Evolutionary conservation across 2,797 vertebrate genomes (phyloP), one percentile per base, ranked within the genome.

Genomic region (Toxotes lorentzi): DNA sequence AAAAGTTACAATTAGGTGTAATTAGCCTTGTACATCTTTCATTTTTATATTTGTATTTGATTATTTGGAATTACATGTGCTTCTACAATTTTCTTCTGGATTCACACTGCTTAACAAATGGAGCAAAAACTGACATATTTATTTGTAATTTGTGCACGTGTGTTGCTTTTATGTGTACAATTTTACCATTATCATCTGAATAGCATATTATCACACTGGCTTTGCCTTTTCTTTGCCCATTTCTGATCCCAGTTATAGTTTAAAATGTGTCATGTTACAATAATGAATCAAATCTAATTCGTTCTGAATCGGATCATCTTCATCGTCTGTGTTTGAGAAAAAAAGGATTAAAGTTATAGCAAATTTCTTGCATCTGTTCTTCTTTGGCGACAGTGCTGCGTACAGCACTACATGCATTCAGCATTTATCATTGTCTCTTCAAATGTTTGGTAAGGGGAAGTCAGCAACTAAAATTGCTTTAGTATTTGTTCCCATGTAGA

Each of bases 371-470:
- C 34, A 50, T 84, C 21, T 63, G 34, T 70, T 60, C 13, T 59
- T 11, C 16, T 41, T 51, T 27, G 16, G 67, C 17, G 9, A 27
- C 13, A 10, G 53, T 13, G 40, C 45, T n/a, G 24, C n/a, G 59
- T 11, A 56, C 23, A 58, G 12, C 35, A 34, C 27, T 30, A 32
- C 63, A 48, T 30, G 7, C 14, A 58, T 53, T 19, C n/a, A 1
- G 32, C 17, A 75, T 70, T 70, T 17, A 41, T 69, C 57, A 53
- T 70, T 53, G 65, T 61, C 48, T 68, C 70, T 69, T 59, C 34
- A 23, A 4, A 40, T 11, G 17, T 67, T 75, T 34, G 24, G 11
- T 27, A 32, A 34, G 3, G 8, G 27, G 32, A 21, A 45, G 34
- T 57, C 12, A n/a, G 32, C n/a, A 24, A 21, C 54, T 59, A 48